Evolutionary conservation across 2,888 invertebrate species (phyloP).

Genomic region (Celastrina argiolus): DNA sequence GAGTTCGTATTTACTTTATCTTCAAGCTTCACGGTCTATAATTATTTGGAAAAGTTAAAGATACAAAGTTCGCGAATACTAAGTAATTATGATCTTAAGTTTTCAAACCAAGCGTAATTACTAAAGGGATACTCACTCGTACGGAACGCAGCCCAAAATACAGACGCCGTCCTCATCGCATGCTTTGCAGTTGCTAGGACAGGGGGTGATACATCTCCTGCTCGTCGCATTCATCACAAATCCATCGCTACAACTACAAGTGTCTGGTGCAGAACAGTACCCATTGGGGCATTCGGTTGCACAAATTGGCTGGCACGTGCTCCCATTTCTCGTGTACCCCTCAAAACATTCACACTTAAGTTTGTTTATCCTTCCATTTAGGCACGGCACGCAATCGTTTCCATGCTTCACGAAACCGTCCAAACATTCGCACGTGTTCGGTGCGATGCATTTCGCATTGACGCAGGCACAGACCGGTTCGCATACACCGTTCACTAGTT

Average conservation of each 20-base stretch:
- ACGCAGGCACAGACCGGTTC: conserved; percentile 36
- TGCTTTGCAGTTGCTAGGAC: conserved; percentile 36
- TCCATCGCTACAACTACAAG: conserved; percentile 64
- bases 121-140: conserved; percentile 27
- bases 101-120: background rate
- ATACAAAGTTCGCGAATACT: background rate
- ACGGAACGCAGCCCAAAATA: conserved; percentile 25
- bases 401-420: conserved; percentile 33
- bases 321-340: conserved; percentile 60
- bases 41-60: background rate
- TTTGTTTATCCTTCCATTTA: conserved; percentile 61
- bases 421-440: conserved; percentile 31
- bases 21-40: background rate
- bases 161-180: conserved; percentile 37
- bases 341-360: conserved; percentile 79
- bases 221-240: conserved; percentile 34
- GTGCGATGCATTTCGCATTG: conserved; percentile 32
- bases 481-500: conserved; percentile 35
- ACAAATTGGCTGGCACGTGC: conserved; percentile 44
- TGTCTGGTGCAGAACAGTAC: conserved; percentile 51
- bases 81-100: background rate
- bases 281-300: conserved; percentile 45
- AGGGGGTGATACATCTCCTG: conserved; percentile 38
- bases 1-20: background rate
- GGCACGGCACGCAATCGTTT: conserved; percentile 37